phyloP scores from a whole-genome alignment of 1,140 invertebrate species.

The Lordiphosa stackelbergi region DNA sequence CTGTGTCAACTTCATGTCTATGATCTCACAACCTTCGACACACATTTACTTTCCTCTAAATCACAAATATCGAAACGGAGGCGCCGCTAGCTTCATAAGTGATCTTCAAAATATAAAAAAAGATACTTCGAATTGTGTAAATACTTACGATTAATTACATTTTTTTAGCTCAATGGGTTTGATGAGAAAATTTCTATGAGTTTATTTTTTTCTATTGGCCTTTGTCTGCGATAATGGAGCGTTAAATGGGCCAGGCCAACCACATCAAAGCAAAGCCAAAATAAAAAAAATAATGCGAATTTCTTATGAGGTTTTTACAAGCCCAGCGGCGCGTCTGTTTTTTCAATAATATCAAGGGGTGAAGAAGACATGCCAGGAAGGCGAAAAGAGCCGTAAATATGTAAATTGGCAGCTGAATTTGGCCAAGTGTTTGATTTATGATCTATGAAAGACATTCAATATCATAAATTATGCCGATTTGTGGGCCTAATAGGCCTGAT shows the following conservation, averaged over 20 bases:
- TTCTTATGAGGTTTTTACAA: slow-evolving; percentile 48
- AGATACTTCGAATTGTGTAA: slow-evolving; percentile 44
- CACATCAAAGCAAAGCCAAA: slow-evolving; percentile 38
- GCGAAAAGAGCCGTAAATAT: slow-evolving; percentile 46
- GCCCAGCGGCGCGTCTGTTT: background rate
- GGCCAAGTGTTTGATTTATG: slow-evolving; percentile 60
- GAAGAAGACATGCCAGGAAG: background rate
- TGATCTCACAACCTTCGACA: slow-evolving; percentile 11
- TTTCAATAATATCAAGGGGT: background rate
- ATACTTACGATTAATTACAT: slow-evolving; percentile 69
- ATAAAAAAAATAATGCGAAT: slow-evolving; percentile 54
- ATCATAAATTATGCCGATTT: slow-evolving; percentile 46
- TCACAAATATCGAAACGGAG: slow-evolving; percentile 20
- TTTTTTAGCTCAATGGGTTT: slow-evolving; percentile 39
- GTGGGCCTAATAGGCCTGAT: slow-evolving; percentile 2
- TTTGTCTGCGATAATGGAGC: slow-evolving; percentile 53
- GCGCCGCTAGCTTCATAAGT: slow-evolving; percentile 19
- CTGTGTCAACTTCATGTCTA: slow-evolving; percentile 18
- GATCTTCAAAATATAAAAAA: slow-evolving; percentile 1
- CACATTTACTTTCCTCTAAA: background rate
- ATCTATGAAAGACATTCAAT: slow-evolving; percentile 49
- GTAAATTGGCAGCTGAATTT: slow-evolving; percentile 37
- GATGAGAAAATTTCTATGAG: slow-evolving; percentile 55
- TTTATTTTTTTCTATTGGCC: slow-evolving; percentile 21
- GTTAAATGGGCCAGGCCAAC: slow-evolving; percentile 55